phyloP scores from a whole-genome alignment of 2,797 vertebrate species.

The Poecilia gillii region DNA sequence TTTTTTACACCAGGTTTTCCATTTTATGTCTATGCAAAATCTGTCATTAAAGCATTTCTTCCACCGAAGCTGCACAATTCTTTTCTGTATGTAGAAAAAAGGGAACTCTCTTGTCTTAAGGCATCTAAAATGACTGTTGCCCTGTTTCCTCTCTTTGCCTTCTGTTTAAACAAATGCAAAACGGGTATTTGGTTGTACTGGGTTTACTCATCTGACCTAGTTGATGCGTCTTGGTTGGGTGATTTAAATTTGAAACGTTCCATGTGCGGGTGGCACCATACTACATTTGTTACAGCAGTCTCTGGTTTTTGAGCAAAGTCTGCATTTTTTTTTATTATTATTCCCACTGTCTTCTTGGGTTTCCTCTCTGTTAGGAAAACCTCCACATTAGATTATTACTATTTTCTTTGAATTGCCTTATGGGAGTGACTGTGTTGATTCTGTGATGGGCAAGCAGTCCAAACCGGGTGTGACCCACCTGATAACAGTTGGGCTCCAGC shows the following conservation, averaged over 20 bases:
- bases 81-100: constrained; percentile 26
- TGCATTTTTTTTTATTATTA: not conserved
- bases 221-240: constrained; percentile 18
- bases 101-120: constrained; percentile 28
- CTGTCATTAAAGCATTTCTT: constrained; percentile 5
- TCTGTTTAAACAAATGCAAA: constrained; percentile 49
- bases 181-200: constrained; percentile 27
- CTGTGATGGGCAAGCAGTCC: not conserved
- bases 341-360: not conserved
- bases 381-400: not conserved
- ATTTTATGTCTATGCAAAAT: constrained; percentile 27
- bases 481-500: constrained; percentile 1
- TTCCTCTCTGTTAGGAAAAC: not conserved
- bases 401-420: not conserved
- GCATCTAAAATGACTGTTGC: constrained; percentile 28
- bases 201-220: constrained; percentile 40
- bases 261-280: not conserved
- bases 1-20: not conserved
- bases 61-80: not conserved
- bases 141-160: constrained; percentile 11
- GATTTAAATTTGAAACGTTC: constrained; percentile 38
- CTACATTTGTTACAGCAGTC: not conserved
- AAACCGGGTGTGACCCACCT: not conserved
- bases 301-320: not conserved
- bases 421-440: not conserved